A percentile compares a stretch with the other conserved stretches of the same genome.
phyloP scores from a whole-genome alignment of 1,140 invertebrate species.

The Caerostris extrusa region DNA sequence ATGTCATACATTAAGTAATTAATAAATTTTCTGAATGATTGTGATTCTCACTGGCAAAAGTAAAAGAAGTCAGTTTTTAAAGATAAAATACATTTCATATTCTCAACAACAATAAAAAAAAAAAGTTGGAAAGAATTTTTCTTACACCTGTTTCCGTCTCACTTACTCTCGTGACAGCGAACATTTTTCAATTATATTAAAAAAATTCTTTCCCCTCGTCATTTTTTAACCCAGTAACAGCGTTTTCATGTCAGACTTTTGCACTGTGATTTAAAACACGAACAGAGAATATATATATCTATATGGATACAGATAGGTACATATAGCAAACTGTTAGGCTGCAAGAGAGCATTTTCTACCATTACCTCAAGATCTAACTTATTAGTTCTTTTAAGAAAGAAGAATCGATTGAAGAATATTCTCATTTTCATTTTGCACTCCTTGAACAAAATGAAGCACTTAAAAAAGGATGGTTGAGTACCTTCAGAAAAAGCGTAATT shows the following conservation, averaged over 20 bases:
- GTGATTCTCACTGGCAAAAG: no score
- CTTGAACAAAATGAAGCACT: conserved; percentile 53
- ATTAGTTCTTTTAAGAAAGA: conserved; percentile 51
- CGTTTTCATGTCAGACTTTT: background rate
- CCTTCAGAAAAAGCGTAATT: conserved; percentile 63
- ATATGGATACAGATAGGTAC: background rate
- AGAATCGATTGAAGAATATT: conserved; percentile 63
- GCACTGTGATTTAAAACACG: background rate
- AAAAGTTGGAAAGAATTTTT: no score
- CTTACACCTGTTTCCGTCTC: no score
- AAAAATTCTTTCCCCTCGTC: background rate
- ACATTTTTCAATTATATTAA: background rate
- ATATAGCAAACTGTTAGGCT: background rate
- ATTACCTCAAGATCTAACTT: conserved; percentile 67
- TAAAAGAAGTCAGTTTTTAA: no score
- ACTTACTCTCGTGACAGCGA: background rate
- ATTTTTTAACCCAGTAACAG: background rate
- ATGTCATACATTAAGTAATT: no score
- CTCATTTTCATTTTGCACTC: conserved; percentile 47
- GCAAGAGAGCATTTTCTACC: background rate
- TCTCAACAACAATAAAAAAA: no score
- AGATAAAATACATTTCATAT: no score
- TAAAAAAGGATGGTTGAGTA: conserved; percentile 23
- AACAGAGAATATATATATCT: background rate
- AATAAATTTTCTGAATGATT: no score